Evolutionary conservation across 2,888 invertebrate genomes (phyloP).

Genomic region (Chaetogeoica ovagalla): DNA sequence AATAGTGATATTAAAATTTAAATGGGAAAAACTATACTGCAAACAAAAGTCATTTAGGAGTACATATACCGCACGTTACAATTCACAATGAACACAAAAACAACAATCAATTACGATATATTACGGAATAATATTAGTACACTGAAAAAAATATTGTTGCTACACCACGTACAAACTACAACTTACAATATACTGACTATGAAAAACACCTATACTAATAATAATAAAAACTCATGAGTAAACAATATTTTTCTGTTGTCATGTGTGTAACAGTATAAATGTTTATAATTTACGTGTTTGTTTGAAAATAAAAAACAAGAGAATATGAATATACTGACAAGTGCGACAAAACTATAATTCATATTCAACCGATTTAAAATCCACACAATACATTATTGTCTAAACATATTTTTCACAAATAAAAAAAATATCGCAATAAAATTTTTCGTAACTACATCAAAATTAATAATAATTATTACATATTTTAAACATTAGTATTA

Average conservation of each 20-base stretch:
- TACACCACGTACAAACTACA: not conserved
- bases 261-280: not conserved
- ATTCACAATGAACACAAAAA: conserved; percentile 3
- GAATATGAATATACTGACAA: not conserved
- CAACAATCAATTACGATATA: not conserved
- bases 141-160: not conserved
- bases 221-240: not conserved
- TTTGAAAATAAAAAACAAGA: conserved; percentile 6
- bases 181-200: not conserved
- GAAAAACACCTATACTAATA: conserved; percentile 39
- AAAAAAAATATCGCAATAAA: too few relatives aligned
- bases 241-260: conserved; percentile 34
- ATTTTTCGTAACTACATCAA: too few relatives aligned
- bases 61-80: not conserved
- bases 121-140: not conserved
- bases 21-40: not conserved
- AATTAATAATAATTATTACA: too few relatives aligned
- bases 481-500: too few relatives aligned
- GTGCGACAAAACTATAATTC: too few relatives aligned
- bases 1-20: not conserved
- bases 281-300: conserved; percentile 21
- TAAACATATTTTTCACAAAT: too few relatives aligned
- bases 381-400: too few relatives aligned
- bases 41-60: not conserved
- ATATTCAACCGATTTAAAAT: too few relatives aligned